These are phyloP conservation scores for Geodia barretti DNA, from an alignment of 37 sponge, comb jelly and placozoan genomes.

Conservation along the genomic window DNA sequence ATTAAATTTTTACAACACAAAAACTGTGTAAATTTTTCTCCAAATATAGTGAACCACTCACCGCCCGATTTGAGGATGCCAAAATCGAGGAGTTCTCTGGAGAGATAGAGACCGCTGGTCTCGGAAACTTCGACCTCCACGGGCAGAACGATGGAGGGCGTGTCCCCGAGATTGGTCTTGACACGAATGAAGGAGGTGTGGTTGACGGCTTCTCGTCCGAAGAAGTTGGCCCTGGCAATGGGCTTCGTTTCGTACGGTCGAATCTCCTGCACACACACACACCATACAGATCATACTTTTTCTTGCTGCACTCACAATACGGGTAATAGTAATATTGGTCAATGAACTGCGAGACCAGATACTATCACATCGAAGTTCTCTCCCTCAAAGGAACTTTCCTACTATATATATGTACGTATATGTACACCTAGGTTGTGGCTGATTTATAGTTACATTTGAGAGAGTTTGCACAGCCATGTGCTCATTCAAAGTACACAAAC, in stretches of 20 bases:
- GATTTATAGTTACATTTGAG: no score
- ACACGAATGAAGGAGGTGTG: conserved; percentile 86
- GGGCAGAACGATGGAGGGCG: conserved; percentile 69
- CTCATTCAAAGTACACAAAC: no score
- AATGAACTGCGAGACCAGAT: no score
- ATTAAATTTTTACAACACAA: neutral
- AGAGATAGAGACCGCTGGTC: conserved; percentile 32
- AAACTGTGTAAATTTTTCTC: neutral
- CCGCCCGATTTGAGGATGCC: conserved; percentile 57
- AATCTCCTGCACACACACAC: conserved; percentile 67
- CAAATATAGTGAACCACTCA: no score
- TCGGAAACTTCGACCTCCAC: conserved; percentile 82
- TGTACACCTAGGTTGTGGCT: no score
- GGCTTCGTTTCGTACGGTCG: conserved; percentile 83
- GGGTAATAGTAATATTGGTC: no score
- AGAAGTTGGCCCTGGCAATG: conserved; percentile 70
- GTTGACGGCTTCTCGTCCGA: conserved; percentile 48
- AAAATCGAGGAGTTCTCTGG: conserved; percentile 63
- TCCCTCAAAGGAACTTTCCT: no score
- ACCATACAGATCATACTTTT: neutral
- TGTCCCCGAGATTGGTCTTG: conserved; percentile 47
- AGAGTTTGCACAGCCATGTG: no score
- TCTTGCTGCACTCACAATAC: no score
- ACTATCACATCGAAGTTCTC: no score
- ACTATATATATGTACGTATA: no score